Evolutionary conservation across 2,113 vertebrate genomes (phyloP).

Genomic region (Urocolius indicus): DNA sequence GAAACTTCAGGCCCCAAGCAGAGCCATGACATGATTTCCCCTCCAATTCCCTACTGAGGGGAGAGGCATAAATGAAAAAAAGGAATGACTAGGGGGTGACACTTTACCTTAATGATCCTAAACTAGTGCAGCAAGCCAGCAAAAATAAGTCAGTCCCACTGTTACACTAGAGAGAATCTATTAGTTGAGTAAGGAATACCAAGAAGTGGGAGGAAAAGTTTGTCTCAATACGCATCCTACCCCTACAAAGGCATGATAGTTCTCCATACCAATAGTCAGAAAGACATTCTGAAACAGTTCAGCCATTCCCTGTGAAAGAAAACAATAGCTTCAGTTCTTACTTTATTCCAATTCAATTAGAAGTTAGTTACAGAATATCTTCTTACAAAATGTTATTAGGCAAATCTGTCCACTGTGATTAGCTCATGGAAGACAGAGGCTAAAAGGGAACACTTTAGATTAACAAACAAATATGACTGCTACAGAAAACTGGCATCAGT

Average conservation of each 20-base stretch:
- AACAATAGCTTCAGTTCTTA: background rate
- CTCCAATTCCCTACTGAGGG: background rate
- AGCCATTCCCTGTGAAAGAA: background rate
- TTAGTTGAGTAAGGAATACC: background rate
- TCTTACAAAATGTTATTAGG: background rate
- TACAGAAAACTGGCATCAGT: background rate
- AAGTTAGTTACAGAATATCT: background rate
- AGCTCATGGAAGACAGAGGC: background rate
- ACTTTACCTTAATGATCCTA: background rate
- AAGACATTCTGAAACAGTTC: background rate
- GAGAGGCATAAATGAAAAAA: background rate
- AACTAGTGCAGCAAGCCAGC: background rate
- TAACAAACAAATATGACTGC: background rate
- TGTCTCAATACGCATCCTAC: background rate
- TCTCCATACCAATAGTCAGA: background rate
- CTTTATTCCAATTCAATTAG: background rate
- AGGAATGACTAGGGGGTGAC: background rate
- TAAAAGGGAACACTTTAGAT: background rate
- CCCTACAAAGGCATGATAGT: background rate
- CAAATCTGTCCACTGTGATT: background rate
- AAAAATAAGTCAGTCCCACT: background rate
- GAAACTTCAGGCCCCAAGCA: background rate
- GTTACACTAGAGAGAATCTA: background rate
- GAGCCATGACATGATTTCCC: background rate
- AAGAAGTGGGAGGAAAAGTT: background rate